phyloP scores from a whole-genome alignment of 2,797 vertebrate genomes.

The Hippopotamyrus pictus region DNA sequence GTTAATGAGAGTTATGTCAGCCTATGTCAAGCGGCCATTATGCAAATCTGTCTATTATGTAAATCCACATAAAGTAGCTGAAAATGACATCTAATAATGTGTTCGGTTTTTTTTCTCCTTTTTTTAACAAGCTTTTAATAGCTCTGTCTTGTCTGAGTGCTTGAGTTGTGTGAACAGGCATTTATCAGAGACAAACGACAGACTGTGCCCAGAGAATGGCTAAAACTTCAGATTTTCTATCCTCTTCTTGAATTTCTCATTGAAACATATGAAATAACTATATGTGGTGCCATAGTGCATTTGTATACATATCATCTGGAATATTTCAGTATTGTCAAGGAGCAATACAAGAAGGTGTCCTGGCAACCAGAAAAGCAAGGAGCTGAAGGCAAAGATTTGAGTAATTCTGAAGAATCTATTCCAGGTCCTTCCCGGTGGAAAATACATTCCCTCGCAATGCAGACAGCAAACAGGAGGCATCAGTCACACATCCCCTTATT shows the following conservation, averaged over 20 bases:
- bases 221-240: not conserved
- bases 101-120: not conserved
- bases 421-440: not conserved
- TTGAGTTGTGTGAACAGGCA: not conserved
- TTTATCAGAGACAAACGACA: conserved; percentile 1
- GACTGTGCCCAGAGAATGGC: not conserved
- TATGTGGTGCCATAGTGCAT: not conserved
- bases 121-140: not conserved
- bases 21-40: conserved; percentile 20
- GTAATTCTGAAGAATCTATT: not conserved
- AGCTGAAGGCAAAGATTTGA: not conserved
- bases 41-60: conserved; percentile 24
- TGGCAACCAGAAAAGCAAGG: not conserved
- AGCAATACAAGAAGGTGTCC: not conserved
- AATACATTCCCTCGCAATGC: not conserved
- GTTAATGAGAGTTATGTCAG: conserved; percentile 20
- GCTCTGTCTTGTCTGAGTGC: not conserved
- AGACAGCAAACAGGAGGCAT: not conserved
- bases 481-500: conserved; percentile 1
- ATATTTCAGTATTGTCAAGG: not conserved
- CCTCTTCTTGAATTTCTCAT: not conserved
- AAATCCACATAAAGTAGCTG: conserved; percentile 17
- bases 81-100: conserved; percentile 16
- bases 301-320: not conserved
- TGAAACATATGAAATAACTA: not conserved